Base-by-base conservation (phyloP, 1,140 invertebrate genomes). In the Whitmania pigra region DNA sequence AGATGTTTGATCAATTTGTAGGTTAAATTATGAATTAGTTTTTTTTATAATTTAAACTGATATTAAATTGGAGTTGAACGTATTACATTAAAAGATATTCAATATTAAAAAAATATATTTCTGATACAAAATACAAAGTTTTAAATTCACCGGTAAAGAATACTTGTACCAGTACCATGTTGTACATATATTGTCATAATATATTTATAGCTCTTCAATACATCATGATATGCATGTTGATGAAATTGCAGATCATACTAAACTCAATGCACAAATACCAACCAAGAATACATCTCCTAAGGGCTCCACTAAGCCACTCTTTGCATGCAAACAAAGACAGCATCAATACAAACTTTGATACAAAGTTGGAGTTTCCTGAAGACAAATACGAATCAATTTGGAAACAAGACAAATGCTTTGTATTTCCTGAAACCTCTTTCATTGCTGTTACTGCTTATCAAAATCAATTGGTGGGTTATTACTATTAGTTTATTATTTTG, bases 181-280 rank as follows among this genome's bases (percentile, higher is more conserved):
- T n/a, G n/a, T n/a, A n/a, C n/a, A n/a, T n/a, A n/a, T n/a, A n/a
- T n/a, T n/a, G n/a, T n/a, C n/a, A n/a, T n/a, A n/a, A n/a, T n/a
- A n/a, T n/a, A n/a, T n/a, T n/a, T n/a, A n/a, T n/a, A n/a, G n/a
- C n/a, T n/a, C n/a, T n/a, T n/a, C n/a, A n/a, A n/a, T n/a, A n/a
- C n/a, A n/a, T n/a, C n/a, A n/a, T n/a, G n/a, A n/a, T n/a, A n/a
- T 57, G 5, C 55, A 2, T 9, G 55, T 63, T 27, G 0, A 27
- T 31, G 55, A 72, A 69, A 69, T 78, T 79, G 29, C 77, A 97
- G 94, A 89, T 97, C 79, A 91, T 97, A 73, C 84, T 98, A 54
- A 97, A 97, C 80, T 97, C 93, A 15, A 98, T 97, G 94, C 94
- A 97, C 86, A 92, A 94, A 82, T 97, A 98, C 82, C 94, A 97